Evolutionary conservation across 2,888 invertebrate genomes (phyloP), one percentile per base, ranked within the genome.

Genomic region (Gisinianus flammeolus): DNA sequence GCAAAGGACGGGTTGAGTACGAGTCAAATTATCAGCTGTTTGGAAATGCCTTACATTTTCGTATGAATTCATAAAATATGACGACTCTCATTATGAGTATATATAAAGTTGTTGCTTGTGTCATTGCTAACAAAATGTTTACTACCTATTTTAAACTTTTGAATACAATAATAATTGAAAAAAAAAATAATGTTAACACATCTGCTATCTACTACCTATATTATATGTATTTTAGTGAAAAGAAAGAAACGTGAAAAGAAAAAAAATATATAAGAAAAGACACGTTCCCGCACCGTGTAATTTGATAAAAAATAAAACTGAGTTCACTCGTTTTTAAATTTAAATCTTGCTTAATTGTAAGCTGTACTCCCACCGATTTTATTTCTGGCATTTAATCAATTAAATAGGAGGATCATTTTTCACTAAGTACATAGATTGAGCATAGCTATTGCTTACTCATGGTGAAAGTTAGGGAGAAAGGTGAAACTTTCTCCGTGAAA

Each of bases 161-260:
- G 22, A 28, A 35, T 35, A 44, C n/a, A 33, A 35, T 19, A 19
- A 26, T 35, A 70, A 24, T 44, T 70, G 19, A 12, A n/a, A 67
- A 12, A 67, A 16, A 10, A 67, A n/a, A n/a, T n/a, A 28, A 67
- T 67, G 67, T 67, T 26, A 28, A 22, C n/a, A 28, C 67, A n/a
- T 16, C 31, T 26, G 2, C 31, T 67, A 62, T 28, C 5, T 58
- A 58, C 6, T 44, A 35, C 35, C 24, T 24, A 8, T 52, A 33
- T 70, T 33, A 22, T 33, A 70, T 70, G 70, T 31, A 70, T 44
- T 44, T 44, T 67, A 24, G 24, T 44, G 70, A 70, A 44, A 52
- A 30, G 44, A 62, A 26, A 62, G 62, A 62, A 62, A 62, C 62
- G 62, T 12, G 62, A 26, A 62, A 62, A 12, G 4, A 62, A 62